A percentile compares a stretch with the other conserved stretches of the same genome.
phyloP scores from a whole-genome alignment of 2,888 invertebrate genomes.

The Mythimna ferrago region DNA sequence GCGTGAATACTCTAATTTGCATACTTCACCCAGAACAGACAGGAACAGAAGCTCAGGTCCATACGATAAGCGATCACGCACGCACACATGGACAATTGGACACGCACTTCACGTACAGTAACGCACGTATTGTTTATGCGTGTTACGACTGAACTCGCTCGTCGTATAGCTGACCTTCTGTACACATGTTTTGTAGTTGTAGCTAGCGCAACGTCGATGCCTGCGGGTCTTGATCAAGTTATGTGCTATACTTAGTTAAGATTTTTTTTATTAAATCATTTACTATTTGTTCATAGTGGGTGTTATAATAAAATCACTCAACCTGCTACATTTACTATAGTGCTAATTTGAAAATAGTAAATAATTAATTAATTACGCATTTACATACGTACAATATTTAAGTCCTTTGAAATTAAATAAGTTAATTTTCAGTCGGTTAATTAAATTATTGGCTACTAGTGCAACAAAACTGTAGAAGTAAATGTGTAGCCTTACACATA shows the following conservation, averaged over 20 bases:
- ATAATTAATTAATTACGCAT: background rate
- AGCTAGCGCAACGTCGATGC: background rate
- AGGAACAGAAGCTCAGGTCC: background rate
- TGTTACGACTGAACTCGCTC: background rate
- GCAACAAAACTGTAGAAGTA: background rate
- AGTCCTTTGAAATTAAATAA: background rate
- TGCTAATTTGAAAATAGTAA: background rate
- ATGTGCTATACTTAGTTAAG: slow-evolving; percentile 6
- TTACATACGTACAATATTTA: no score
- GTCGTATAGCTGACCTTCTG: background rate
- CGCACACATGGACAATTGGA: no score
- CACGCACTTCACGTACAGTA: background rate
- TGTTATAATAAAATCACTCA: background rate
- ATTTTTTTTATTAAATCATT: slow-evolving; percentile 23
- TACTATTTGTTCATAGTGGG: slow-evolving; percentile 7
- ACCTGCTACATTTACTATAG: background rate
- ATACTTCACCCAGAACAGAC: background rate
- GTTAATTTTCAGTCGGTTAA: background rate
- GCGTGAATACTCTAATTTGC: slow-evolving; percentile 23
- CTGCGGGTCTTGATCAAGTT: background rate
- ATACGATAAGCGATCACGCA: background rate
- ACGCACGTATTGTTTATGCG: background rate
- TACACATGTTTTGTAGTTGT: background rate
- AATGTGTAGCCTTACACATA: background rate
- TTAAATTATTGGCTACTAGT: background rate